A percentile compares a stretch with the other conserved stretches of the same genome.
Evolutionary conservation across 2,888 invertebrate species (phyloP).

Genomic region (Leucozona laternaria): DNA sequence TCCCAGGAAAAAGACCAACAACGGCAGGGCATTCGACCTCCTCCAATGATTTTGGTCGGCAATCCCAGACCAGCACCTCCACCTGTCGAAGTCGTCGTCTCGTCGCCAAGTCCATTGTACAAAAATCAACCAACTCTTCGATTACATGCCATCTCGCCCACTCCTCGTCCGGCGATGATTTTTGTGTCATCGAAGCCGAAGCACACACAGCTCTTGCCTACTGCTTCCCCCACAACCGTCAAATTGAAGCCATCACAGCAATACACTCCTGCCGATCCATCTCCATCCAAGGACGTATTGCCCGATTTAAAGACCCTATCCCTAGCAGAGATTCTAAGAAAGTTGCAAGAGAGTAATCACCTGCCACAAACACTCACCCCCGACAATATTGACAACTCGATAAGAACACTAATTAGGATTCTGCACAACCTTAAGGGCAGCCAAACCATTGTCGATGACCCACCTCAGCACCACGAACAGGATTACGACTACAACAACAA

Average conservation of each 20-base stretch:
- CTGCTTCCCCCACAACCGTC: slow-evolving; percentile 74
- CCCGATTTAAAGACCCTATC: slow-evolving; percentile 83
- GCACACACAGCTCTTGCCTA: slow-evolving; percentile 64
- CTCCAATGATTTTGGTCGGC: slow-evolving; percentile 52
- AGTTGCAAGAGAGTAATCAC: slow-evolving; percentile 90
- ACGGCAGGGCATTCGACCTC: slow-evolving; percentile 70
- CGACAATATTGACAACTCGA: slow-evolving; percentile 91
- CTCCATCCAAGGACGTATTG: slow-evolving; percentile 78
- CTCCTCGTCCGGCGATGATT: slow-evolving; percentile 75
- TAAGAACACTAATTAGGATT: slow-evolving; percentile 90
- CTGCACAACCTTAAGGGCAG: slow-evolving; percentile 87
- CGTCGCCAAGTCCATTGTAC: slow-evolving; percentile 79
- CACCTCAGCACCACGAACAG: slow-evolving; percentile 81
- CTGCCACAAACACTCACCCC: slow-evolving; percentile 90
- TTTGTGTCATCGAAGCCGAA: slow-evolving; percentile 70
- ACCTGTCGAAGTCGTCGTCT: slow-evolving; percentile 76
- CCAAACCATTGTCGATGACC: slow-evolving; percentile 81
- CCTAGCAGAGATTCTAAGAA: slow-evolving; percentile 87
- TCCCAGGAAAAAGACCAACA: slow-evolving; percentile 81
- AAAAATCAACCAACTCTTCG: slow-evolving; percentile 80
- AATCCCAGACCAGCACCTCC: slow-evolving; percentile 65
- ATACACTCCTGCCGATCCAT: slow-evolving; percentile 67
- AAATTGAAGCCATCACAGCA: slow-evolving; percentile 80
- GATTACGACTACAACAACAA: slow-evolving; percentile 81
- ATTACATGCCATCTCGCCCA: slow-evolving; percentile 79